Percentiles rank a stretch among this genome's conserved stretches.
Evolutionary conservation across 2,113 vertebrate genomes (phyloP).

Genomic region (Neolamprologus toae): DNA sequence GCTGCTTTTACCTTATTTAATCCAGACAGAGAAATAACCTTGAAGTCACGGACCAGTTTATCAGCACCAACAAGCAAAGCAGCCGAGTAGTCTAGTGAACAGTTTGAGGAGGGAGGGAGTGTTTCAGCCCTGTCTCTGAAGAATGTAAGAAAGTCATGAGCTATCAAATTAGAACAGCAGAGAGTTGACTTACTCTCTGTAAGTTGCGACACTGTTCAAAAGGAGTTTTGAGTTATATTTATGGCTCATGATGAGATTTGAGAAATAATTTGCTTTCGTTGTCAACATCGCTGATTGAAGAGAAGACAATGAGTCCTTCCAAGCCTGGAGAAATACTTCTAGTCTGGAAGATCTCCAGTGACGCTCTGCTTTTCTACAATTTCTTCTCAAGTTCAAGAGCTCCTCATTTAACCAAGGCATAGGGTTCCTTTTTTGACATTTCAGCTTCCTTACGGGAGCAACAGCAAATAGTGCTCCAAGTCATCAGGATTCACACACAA

Average conservation of each 20-base stretch:
- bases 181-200: background rate
- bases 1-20: too few relatives aligned
- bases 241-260: background rate
- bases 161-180: background rate
- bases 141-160: background rate
- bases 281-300: background rate
- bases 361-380: accelerated
- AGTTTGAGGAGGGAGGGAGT: background rate
- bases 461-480: background rate
- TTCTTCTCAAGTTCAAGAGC: background rate
- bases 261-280: background rate
- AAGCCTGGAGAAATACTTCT: background rate
- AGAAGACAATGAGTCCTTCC: background rate
- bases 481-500: background rate
- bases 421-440: background rate
- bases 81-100: accelerated
- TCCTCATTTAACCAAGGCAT: background rate
- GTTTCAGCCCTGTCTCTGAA: background rate
- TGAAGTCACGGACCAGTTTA: accelerated
- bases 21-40: too few relatives aligned
- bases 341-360: background rate
- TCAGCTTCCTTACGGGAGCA: background rate
- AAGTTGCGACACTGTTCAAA: background rate
- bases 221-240: background rate
- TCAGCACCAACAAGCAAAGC: background rate